Evolutionary conservation across 2,888 invertebrate genomes (phyloP), one percentile per base, ranked within the genome.

Genomic region (Pediacus dermestoides): DNA sequence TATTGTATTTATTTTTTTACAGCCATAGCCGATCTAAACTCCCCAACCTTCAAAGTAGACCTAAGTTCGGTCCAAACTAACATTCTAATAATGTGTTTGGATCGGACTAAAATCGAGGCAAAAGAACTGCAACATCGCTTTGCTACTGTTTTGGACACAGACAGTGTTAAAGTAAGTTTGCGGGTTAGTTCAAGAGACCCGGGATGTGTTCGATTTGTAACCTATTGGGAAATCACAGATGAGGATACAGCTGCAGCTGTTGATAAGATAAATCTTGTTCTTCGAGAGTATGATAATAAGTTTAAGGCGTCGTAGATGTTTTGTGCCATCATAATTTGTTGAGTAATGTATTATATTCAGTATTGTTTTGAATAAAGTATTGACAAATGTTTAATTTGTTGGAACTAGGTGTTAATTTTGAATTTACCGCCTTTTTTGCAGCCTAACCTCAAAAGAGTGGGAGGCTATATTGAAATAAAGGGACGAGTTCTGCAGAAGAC

Each of bases 161-260:
- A 77, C 58, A 63, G 77, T 47, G 64, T 74, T n/a, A 67, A 72
- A 44, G 66, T 74, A 2, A 70, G 74, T 40, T 71, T 90, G 2
- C 77, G 79, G 58, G 74, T 77, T 18, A 70, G 78, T 30, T 73
- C 77, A 2, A 71, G 83, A 50, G 75, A 79, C 45, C 63, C 71
- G 39, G 72, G 74, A 30, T 75, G 75, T 12, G 70, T 84, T 1
- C 73, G 91, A 30, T 70, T 89, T 43, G 85, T 86, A 6, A 61
- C 84, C 2, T 82, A 87, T 64, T 76, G 79, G 51, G 83, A 88
- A 60, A 77, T 90, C 27, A 72, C 72, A 1, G 81, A 84, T 50
- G 75, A 78, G 46, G 79, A 82, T 52, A 71, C 85, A 3, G 73
- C 77, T 58, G 72, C 79, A 38, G 80, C 82, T 38, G 80, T 86